Evolutionary conservation across 2,888 invertebrate genomes (phyloP).

Genomic region (Eucera pruinosa): DNA sequence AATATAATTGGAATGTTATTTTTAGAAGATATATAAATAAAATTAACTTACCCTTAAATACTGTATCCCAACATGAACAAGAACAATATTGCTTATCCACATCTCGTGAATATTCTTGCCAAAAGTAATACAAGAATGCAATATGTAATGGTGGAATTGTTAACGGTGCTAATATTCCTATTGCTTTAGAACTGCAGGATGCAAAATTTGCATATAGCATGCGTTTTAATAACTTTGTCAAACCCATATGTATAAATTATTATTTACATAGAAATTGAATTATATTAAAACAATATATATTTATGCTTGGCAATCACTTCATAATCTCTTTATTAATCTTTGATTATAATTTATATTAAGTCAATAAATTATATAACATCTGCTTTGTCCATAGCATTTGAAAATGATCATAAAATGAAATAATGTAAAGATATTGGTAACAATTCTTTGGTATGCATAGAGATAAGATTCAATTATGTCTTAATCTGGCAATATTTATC

Average conservation of each 20-base stretch:
- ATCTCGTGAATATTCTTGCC: slow-evolving; percentile 88
- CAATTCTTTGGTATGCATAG: slow-evolving; percentile 16
- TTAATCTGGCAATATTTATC: not conserved
- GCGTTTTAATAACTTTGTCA: slow-evolving; percentile 75
- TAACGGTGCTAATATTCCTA: slow-evolving; percentile 81
- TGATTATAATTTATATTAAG: slow-evolving; percentile 10
- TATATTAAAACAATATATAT: slow-evolving; percentile 2
- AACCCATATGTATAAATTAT: slow-evolving; percentile 58
- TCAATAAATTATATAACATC: slow-evolving; percentile 30
- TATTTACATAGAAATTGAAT: slow-evolving; percentile 24
- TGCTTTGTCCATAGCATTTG: slow-evolving; percentile 1
- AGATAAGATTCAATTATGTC: not conserved
- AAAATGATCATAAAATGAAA: slow-evolving; percentile 1
- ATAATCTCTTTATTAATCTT: slow-evolving; percentile 2
- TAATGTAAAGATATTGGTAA: slow-evolving; percentile 13
- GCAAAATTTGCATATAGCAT: slow-evolving; percentile 76
- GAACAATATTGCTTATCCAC: slow-evolving; percentile 88
- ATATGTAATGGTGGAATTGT: slow-evolving; percentile 88
- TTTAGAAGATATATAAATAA: not conserved
- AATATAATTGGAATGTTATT: not conserved
- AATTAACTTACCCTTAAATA: slow-evolving; percentile 87
- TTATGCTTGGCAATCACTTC: slow-evolving; percentile 19
- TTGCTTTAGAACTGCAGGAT: slow-evolving; percentile 78
- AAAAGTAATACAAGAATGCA: slow-evolving; percentile 87
- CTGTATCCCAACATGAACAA: slow-evolving; percentile 91